Base-by-base conservation (phyloP, 37 sponge, comb jelly and placozoan species). In the Cliona cf. orientalis region DNA sequence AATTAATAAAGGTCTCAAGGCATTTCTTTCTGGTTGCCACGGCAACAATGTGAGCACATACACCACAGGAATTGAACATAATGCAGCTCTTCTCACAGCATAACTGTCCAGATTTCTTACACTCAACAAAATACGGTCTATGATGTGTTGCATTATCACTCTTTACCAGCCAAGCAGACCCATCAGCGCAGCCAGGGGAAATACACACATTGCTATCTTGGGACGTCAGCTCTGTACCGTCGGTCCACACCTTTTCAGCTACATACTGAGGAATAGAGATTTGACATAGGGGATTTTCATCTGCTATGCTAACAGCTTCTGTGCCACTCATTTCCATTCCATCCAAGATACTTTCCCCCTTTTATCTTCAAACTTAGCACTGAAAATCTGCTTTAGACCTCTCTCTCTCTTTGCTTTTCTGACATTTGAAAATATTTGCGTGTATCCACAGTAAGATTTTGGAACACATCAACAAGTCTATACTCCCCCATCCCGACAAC, bases 401-500 rank as follows among this genome's bases (percentile, higher is more conserved):
- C 45, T 7, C n/a, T 33, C 33, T 56, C 35, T 36, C 78, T 34
- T 61, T 77, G 78, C 25, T 77, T 37, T 39, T 22, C 43, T 29
- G 78, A 60, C 78, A 77, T 77, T 22, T 60, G 61, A 44, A 77
- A 77, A 64, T 66, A 77, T 26, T 75, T 75, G 17, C 22, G 58
- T 11, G 5, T 23, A 2, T 75, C 60, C 29, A 6, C n/a, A 4
- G 41, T 36, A 32, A 75, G 39, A 34, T 57, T 33, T 38, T 36
- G 37, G 58, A 58, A 75, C 28, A 1, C 60, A 0, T 28, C 26
- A 7, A 19, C 38, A 2, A 80, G 29, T 19, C 58, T 5, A 69
- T 80, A 80, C 58, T 80, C 80, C 21, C 80, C 80, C 4, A 46
- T 28, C 25, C 59, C 57, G 33, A 59, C 80, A 34, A 80, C 71